Conservation (phyloP, 2,797 vertebrate genomes). For the Adelosebastes latens region DNA sequence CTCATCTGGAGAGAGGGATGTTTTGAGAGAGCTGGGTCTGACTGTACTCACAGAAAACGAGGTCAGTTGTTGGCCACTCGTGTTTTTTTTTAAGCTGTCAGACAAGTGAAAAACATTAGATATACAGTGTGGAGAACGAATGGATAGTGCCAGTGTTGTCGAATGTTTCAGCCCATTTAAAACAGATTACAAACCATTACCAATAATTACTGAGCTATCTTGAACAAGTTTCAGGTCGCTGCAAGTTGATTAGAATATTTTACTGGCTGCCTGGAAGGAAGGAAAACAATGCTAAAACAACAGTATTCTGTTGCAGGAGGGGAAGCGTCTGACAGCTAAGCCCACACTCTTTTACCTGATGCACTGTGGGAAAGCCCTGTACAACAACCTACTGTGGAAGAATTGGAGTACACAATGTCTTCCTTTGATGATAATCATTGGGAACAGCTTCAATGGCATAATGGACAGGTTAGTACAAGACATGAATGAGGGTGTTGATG, state of each 20-base stretch:
- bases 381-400: conserved; percentile 96
- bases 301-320: conserved; percentile 83
- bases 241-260: background rate
- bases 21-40: conserved; percentile 85
- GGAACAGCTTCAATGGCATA: conserved; percentile 92
- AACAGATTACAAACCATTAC: background rate
- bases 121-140: background rate
- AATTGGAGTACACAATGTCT: conserved; percentile 88
- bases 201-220: background rate
- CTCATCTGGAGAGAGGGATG: conserved; percentile 78
- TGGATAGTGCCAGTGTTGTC: background rate
- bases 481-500: background rate
- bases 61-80: conserved; percentile 70
- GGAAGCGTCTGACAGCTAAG: conserved; percentile 77
- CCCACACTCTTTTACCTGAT: conserved; percentile 93
- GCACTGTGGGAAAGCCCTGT: conserved; percentile 96
- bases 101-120: background rate
- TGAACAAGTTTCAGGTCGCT: background rate
- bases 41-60: conserved; percentile 89
- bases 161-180: background rate
- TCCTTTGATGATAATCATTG: conserved; percentile 84
- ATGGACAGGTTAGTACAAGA: conserved; percentile 84
- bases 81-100: background rate
- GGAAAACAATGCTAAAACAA: background rate
- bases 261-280: background rate